Evolutionary conservation across 2,888 invertebrate genomes (phyloP).

Genomic region (Trichogramma evanescens): DNA sequence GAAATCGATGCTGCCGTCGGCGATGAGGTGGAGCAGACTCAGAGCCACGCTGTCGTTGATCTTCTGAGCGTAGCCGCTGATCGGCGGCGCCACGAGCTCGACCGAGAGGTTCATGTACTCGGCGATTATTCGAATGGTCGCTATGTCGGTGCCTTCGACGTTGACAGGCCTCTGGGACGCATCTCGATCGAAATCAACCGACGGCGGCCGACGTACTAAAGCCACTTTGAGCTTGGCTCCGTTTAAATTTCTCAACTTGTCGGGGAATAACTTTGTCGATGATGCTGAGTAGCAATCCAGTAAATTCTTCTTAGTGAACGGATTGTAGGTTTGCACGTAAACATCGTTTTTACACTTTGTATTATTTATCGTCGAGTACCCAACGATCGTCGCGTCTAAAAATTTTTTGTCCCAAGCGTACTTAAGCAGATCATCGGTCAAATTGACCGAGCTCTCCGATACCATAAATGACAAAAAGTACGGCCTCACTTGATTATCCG

Average conservation of each 20-base stretch:
- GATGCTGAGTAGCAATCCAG: neutral
- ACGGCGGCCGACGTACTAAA: neutral
- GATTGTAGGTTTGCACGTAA: conserved; percentile 6
- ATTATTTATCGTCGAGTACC: neutral
- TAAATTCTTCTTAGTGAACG: neutral
- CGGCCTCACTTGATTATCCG: too few relatives aligned
- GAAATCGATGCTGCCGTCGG: neutral
- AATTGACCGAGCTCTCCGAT: neutral
- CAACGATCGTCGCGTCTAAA: conserved; percentile 6
- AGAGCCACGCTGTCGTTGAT: neutral
- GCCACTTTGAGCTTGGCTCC: neutral
- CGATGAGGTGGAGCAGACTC: neutral
- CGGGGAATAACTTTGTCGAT: neutral
- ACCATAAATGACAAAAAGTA: too few relatives aligned
- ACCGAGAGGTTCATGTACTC: conserved; percentile 5
- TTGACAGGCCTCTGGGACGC: neutral
- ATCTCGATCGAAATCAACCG: neutral
- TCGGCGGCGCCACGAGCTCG: neutral
- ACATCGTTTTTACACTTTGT: neutral
- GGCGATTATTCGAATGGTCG: neutral
- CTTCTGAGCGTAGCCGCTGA: neutral
- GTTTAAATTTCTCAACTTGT: conserved; percentile 11
- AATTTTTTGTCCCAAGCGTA: conserved; percentile 11
- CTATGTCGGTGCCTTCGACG: conserved; percentile 8
- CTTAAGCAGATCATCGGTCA: neutral